These are phyloP conservation scores for Diadegma fenestrale DNA, from an alignment of 2,888 invertebrate species.

Conservation along the genomic window DNA sequence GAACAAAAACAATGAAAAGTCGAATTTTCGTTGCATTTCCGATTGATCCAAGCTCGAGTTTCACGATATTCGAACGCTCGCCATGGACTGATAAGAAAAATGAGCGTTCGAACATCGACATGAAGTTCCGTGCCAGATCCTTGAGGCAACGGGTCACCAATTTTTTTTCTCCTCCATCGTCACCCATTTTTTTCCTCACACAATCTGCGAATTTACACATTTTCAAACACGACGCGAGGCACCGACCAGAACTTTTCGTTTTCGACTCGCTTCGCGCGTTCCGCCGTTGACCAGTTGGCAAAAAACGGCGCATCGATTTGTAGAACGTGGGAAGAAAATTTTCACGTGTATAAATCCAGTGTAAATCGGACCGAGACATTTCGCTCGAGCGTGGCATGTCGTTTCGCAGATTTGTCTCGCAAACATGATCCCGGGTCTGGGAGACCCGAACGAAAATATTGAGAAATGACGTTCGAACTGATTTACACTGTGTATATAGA, in stretches of 20 bases:
- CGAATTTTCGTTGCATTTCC: background rate
- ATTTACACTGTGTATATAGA: constrained; percentile 4
- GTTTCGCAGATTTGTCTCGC: background rate
- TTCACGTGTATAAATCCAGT: background rate
- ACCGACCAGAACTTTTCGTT: constrained; percentile 38
- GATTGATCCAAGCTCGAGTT: background rate
- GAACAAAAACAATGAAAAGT: background rate
- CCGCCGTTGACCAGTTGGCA: constrained; percentile 45
- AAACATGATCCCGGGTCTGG: background rate
- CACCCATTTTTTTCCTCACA: constrained; percentile 8
- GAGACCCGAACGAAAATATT: background rate
- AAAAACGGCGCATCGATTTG: constrained; percentile 38
- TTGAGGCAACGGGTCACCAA: constrained; percentile 14
- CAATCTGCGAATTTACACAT: constrained; percentile 37
- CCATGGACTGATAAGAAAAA: background rate
- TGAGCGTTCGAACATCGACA: constrained; percentile 28
- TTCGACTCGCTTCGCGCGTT: constrained; percentile 42
- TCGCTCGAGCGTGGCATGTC: background rate
- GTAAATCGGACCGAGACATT: background rate
- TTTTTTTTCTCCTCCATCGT: constrained; percentile 25
- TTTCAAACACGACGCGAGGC: constrained; percentile 12
- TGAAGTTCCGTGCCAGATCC: constrained; percentile 33
- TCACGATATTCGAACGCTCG: constrained; percentile 1
- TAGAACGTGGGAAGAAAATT: constrained; percentile 5
- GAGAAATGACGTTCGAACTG: background rate